Evolutionary conservation across 2,888 invertebrate genomes (phyloP).

Genomic region (Encarsia formosa): DNA sequence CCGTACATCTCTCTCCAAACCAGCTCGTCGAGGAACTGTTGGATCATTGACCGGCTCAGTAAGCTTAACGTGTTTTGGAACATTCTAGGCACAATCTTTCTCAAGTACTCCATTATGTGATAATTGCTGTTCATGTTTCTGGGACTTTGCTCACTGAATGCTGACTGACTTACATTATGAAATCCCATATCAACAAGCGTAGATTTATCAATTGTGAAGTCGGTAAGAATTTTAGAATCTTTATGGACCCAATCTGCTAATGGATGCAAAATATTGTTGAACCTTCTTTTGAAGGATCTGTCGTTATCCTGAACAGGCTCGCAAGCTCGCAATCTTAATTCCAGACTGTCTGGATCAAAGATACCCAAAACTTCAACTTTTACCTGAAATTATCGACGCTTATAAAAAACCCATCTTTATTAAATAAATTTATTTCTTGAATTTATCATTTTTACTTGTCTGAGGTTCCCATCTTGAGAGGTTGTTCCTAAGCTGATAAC

Average conservation of each 20-base stretch:
- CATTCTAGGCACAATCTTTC: slow-evolving; percentile 83
- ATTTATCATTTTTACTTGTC: slow-evolving; percentile 40
- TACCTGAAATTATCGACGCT: slow-evolving; percentile 52
- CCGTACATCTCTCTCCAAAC: slow-evolving; percentile 88
- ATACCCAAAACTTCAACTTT: slow-evolving; percentile 86
- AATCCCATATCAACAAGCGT: slow-evolving; percentile 77
- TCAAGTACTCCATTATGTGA: slow-evolving; percentile 82
- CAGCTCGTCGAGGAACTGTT: slow-evolving; percentile 84
- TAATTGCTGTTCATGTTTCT: slow-evolving; percentile 62
- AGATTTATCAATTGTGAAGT: slow-evolving; percentile 78
- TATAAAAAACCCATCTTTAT: too few relatives aligned
- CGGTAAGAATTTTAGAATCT: slow-evolving; percentile 73
- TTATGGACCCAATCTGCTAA: slow-evolving; percentile 75
- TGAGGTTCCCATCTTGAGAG: slow-evolving; percentile 63
- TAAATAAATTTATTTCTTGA: too few relatives aligned
- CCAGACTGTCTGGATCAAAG: slow-evolving; percentile 64
- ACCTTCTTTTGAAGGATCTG: slow-evolving; percentile 74
- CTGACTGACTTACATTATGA: slow-evolving; percentile 65
- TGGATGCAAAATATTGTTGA: slow-evolving; percentile 78
- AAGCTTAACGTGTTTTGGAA: slow-evolving; percentile 83
- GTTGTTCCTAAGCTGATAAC: slow-evolving; percentile 86
- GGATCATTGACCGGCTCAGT: slow-evolving; percentile 79
- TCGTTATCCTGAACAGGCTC: slow-evolving; percentile 77
- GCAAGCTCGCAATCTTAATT: slow-evolving; percentile 74
- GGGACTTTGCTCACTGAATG: slow-evolving; percentile 53